phyloP scores from a whole-genome alignment of 2,797 vertebrate species.

The Bradypodion pumilum region DNA sequence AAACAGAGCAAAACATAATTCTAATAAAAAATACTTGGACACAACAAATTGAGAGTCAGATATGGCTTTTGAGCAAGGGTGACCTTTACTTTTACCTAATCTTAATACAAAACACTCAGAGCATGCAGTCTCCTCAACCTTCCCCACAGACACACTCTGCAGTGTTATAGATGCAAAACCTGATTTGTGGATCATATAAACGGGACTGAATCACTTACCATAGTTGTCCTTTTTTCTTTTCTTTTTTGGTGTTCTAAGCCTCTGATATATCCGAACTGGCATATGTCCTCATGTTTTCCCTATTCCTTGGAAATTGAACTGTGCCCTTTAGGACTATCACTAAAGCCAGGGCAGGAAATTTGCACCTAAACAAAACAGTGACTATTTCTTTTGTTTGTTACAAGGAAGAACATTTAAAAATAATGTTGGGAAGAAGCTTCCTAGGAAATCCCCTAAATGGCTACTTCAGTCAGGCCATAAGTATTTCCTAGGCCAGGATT shows the following conservation, averaged over 20 bases:
- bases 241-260: too few relatives aligned
- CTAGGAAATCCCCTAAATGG: not conserved
- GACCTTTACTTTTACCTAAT: too few relatives aligned
- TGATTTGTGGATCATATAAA: not conserved
- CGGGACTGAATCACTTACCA: not conserved
- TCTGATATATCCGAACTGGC: too few relatives aligned
- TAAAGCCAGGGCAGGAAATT: not conserved
- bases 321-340: not conserved
- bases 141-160: not conserved
- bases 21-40: too few relatives aligned
- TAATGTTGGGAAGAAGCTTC: not conserved
- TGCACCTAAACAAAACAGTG: not conserved
- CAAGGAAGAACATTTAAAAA: not conserved
- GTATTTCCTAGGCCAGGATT: not conserved
- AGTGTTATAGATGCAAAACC: not conserved
- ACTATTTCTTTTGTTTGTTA: not conserved
- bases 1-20: too few relatives aligned
- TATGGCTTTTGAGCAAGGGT: too few relatives aligned
- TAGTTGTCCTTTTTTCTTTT: not conserved
- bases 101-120: not conserved
- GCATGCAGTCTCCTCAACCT: not conserved
- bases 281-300: not conserved
- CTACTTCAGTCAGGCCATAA: not conserved
- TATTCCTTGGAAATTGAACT: not conserved
- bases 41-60: too few relatives aligned